Evolutionary conservation across 2,888 invertebrate genomes (phyloP), one percentile per base, ranked within the genome.

Genomic region (Apomyelois bistriatella): DNA sequence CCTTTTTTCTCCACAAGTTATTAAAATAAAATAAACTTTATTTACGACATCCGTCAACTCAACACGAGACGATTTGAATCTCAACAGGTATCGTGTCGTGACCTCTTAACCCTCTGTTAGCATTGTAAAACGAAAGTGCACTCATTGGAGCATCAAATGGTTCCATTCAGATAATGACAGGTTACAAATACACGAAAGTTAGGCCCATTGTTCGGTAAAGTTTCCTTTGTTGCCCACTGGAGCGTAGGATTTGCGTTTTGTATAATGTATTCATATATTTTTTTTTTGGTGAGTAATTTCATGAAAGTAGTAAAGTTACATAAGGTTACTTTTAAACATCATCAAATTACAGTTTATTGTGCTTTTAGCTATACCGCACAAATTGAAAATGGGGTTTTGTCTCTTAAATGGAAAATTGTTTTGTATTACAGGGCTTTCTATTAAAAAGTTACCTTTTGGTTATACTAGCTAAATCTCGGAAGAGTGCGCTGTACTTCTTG

Each of bases 171-270:
- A 69, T 79, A 78, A 82, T 82, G 85, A 81, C 84, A 84, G 75
- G 72, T 76, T 79, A 85, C 86, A 83, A 81, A 79, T 79, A 70
- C 73, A 79, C 76, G 86, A 85, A 86, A 85, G 86, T 82, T 70
- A 73, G 61, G 61, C 65, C 70, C 61, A 77, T 81, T 80, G 82
- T 81, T 61, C 62, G 59, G 32, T 52, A 46, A 32, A 32, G 49
- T 58, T 62, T 65, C 62, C 60, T 57, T 64, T 64, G 59, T 60
- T 59, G 60, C 53, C 67, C 66, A 67, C 62, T 66, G 64, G 67
- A 60, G 67, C 72, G 69, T 73, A 65, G 65, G 65, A 60, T 59
- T 60, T 17, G n/a, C 9, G 55, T 53, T 58, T 53, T 58, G 54
- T 53, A 53, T 54, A 40, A 12, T 50, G 40, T 49, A 37, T 38